These are phyloP conservation scores for Tridacna crocea DNA, from an alignment of 2,888 invertebrate genomes.

Conservation along the genomic window DNA sequence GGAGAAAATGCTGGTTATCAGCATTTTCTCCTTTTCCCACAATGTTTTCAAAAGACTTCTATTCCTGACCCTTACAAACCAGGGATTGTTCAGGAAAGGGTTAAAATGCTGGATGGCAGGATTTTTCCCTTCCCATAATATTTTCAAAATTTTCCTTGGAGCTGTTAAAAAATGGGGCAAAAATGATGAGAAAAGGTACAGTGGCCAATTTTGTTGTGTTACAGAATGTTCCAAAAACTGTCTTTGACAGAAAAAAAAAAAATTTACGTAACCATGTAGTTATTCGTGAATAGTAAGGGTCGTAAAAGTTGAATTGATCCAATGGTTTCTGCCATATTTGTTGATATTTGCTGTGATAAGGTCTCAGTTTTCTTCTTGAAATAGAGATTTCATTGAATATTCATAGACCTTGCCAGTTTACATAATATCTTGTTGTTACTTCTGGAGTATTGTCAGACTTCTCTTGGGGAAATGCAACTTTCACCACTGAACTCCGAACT, in stretches of 20 bases:
- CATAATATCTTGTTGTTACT: background rate
- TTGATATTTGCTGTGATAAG: background rate
- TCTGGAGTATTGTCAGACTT: background rate
- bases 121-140: background rate
- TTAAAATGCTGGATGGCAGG: too few species aligned
- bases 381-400: conserved; percentile 8
- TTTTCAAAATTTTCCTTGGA: background rate
- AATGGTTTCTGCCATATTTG: background rate
- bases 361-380: background rate
- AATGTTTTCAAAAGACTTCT: conserved; percentile 4
- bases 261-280: too few species aligned
- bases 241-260: too few species aligned
- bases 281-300: too few species aligned
- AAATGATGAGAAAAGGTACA: background rate
- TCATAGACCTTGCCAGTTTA: conserved; percentile 10
- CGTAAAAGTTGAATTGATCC: background rate
- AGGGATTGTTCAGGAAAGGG: too few species aligned
- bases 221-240: background rate
- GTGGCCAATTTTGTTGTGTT: background rate
- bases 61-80: too few species aligned
- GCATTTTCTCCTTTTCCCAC: conserved; percentile 6
- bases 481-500: too few species aligned
- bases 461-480: too few species aligned
- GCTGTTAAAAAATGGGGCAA: too few species aligned
- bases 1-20: background rate